Conservation (phyloP, 1,140 invertebrate species). For the Lepidostoma basale region DNA sequence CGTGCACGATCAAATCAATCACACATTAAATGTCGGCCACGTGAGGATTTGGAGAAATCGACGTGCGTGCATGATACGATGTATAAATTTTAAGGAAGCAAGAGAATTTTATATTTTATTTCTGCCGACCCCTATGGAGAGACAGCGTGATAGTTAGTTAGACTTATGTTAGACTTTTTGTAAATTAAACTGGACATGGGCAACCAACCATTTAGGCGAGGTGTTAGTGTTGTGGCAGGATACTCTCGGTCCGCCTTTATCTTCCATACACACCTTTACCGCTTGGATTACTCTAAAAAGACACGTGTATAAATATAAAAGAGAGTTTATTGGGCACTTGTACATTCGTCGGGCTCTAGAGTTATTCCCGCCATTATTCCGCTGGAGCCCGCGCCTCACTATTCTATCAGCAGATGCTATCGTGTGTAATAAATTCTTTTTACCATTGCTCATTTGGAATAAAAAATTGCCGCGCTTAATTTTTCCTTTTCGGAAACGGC, state of each 20-base stretch:
- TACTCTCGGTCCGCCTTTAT: neutral
- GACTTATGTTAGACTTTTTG: too few species aligned
- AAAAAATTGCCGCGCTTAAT: conserved; percentile 2
- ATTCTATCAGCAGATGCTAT: conserved; percentile 5
- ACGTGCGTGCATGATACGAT: too few species aligned
- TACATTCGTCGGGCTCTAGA: neutral
- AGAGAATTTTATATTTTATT: too few species aligned
- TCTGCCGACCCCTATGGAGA: too few species aligned
- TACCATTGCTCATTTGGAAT: conserved; percentile 6
- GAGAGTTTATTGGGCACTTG: neutral
- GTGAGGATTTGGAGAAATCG: too few species aligned
- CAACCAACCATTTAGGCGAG: too few species aligned
- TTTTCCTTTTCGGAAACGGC: neutral
- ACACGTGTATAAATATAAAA: neutral
- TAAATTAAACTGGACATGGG: too few species aligned
- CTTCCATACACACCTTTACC: neutral
- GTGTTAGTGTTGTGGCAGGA: too few species aligned
- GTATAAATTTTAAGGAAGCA: too few species aligned
- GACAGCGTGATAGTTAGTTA: too few species aligned
- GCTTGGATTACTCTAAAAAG: neutral
- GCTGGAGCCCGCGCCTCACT: neutral
- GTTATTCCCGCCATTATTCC: neutral
- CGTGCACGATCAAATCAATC: too few species aligned
- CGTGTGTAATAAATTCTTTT: conserved; percentile 6
- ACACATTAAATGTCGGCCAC: too few species aligned